Evolutionary conservation across 2,888 invertebrate genomes (phyloP).

Genomic region (Meta bourneti): DNA sequence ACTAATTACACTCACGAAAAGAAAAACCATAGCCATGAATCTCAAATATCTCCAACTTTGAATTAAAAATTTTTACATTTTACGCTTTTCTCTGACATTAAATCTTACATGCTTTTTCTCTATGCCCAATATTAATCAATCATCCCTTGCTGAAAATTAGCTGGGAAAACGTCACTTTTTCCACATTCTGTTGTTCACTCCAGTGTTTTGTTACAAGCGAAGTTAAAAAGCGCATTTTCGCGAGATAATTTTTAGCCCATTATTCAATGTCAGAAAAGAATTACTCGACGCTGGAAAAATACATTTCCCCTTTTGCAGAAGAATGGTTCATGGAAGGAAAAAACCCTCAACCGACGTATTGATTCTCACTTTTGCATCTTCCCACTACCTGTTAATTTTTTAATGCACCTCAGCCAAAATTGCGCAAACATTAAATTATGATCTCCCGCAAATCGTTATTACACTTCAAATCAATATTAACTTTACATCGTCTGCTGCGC

Average conservation of each 20-base stretch:
- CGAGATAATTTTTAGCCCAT: constrained; percentile 34
- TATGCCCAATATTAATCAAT: not conserved
- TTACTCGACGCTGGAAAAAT: no score
- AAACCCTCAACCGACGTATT: constrained; percentile 26
- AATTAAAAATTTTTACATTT: no score
- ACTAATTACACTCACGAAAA: no score
- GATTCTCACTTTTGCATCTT: constrained; percentile 23
- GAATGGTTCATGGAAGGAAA: not conserved
- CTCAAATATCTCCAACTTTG: no score
- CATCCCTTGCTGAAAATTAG: not conserved
- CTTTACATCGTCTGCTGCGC: constrained; percentile 22
- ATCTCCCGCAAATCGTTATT: constrained; percentile 44
- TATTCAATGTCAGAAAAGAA: constrained; percentile 40
- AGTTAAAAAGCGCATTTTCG: constrained; percentile 14
- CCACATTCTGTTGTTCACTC: not conserved
- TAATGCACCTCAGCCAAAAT: constrained; percentile 24
- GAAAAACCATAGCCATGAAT: no score
- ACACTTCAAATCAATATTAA: constrained; percentile 47
- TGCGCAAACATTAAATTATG: constrained; percentile 53
- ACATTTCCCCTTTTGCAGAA: no score
- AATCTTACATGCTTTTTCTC: not conserved
- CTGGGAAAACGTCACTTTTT: constrained; percentile 5
- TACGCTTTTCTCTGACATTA: no score
- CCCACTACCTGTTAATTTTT: constrained; percentile 43
- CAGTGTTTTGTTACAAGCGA: not conserved